Conservation (phyloP, 2,113 vertebrate genomes). For the Dendrocopos noguchii region DNA sequence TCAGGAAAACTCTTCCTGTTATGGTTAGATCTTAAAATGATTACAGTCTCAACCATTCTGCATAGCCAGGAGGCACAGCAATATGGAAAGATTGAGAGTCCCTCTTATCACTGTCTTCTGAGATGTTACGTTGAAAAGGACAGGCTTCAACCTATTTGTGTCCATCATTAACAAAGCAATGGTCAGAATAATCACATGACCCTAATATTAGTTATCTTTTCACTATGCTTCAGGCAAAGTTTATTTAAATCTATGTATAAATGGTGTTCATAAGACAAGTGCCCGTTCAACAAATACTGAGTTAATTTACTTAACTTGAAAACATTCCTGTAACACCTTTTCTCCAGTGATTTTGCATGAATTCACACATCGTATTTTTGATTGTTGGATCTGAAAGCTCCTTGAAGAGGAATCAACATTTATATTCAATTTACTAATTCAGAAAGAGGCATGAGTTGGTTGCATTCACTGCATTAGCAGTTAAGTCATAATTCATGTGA, state of each 20-base stretch:
- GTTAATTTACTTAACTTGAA: background rate
- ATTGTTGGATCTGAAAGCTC: background rate
- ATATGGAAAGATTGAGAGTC: background rate
- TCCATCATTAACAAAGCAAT: background rate
- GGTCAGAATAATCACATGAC: background rate
- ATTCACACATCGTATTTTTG: background rate
- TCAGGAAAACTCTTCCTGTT: background rate
- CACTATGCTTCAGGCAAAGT: background rate
- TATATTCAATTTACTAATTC: background rate
- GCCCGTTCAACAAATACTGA: background rate
- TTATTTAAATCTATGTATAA: background rate
- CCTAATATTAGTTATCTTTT: background rate
- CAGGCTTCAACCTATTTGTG: background rate
- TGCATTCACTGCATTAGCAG: background rate
- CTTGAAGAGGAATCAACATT: background rate
- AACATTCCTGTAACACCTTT: background rate
- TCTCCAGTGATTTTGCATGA: background rate
- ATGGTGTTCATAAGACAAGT: background rate
- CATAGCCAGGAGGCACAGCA: background rate
- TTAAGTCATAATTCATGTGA: background rate
- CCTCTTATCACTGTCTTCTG: background rate
- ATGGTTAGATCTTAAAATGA: background rate
- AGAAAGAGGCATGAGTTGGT: background rate
- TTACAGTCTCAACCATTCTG: background rate
- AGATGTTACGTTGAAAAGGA: accelerated